Percentiles rank a stretch among this genome's conserved stretches.
Conservation (phyloP, 2,797 vertebrate genomes). For the Florisuga fusca region DNA sequence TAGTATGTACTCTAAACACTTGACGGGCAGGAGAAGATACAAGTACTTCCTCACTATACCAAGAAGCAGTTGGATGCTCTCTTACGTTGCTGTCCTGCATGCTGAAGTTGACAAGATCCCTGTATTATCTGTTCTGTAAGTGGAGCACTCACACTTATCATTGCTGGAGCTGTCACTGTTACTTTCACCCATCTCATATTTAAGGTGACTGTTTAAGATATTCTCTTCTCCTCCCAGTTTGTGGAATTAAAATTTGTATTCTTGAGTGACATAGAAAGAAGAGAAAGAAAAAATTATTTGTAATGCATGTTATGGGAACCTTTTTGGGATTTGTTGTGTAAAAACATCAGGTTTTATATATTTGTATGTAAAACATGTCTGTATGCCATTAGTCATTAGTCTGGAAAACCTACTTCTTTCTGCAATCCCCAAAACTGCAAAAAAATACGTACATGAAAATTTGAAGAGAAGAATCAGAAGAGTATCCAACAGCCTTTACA, state of each 20-base stretch:
- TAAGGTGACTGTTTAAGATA: neutral
- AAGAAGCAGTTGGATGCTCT: neutral
- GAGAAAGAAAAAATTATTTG: neutral
- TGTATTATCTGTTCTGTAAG: conserved; percentile 45
- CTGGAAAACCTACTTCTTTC: neutral
- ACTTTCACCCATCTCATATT: neutral
- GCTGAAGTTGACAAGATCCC: conserved; percentile 16
- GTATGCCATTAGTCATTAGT: neutral
- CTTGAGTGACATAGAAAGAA: neutral
- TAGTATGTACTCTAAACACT: conserved; percentile 48
- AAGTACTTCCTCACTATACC: neutral
- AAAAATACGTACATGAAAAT: neutral
- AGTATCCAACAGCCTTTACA: neutral
- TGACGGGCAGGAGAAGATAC: neutral
- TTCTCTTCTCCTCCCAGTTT: neutral
- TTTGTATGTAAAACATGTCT: neutral
- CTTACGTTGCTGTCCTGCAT: conserved; percentile 3
- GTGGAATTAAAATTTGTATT: neutral
- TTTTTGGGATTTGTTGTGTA: neutral
- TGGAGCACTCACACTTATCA: conserved; percentile 33
- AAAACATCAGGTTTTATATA: neutral
- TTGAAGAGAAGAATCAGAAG: neutral
- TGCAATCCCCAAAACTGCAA: neutral
- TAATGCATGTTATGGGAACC: neutral
- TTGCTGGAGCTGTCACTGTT: neutral